Conservation (phyloP, 1,140 invertebrate species). For the Adoxophyes honmai region DNA sequence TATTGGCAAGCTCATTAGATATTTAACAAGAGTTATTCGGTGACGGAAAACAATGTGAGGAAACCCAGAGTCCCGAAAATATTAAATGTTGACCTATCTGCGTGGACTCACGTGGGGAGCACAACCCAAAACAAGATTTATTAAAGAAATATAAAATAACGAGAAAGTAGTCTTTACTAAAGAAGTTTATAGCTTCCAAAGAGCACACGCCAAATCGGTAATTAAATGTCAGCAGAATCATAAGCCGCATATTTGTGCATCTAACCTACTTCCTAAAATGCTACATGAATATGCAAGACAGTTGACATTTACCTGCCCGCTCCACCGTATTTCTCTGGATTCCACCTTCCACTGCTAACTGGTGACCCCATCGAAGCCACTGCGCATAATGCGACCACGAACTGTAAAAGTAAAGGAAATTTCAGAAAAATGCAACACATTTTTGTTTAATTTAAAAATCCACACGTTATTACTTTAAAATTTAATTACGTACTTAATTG, state of each 20-base stretch:
- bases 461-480: too few relatives aligned
- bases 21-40: too few relatives aligned
- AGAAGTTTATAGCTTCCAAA: too few relatives aligned
- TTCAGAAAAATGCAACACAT: neutral
- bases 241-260: neutral
- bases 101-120: too few relatives aligned
- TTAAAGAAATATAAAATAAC: too few relatives aligned
- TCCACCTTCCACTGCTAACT: conserved; percentile 51
- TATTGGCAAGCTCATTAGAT: too few relatives aligned
- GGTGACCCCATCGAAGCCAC: conserved; percentile 38
- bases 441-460: neutral
- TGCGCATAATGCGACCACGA: conserved; percentile 48
- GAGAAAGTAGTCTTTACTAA: neutral
- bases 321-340: conserved; percentile 64
- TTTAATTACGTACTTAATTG: neutral
- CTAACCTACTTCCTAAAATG: neutral
- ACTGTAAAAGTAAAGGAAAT: conserved; percentile 32
- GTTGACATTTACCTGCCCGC: conserved; percentile 63
- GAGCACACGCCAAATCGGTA: too few relatives aligned
- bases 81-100: too few relatives aligned
- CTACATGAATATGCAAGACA: neutral
- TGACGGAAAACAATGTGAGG: too few relatives aligned
- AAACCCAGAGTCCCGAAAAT: too few relatives aligned
- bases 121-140: too few relatives aligned
- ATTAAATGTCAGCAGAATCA: neutral